Conservation (phyloP, 1,140 invertebrate genomes). For the Leptestheria dahalacensis region DNA sequence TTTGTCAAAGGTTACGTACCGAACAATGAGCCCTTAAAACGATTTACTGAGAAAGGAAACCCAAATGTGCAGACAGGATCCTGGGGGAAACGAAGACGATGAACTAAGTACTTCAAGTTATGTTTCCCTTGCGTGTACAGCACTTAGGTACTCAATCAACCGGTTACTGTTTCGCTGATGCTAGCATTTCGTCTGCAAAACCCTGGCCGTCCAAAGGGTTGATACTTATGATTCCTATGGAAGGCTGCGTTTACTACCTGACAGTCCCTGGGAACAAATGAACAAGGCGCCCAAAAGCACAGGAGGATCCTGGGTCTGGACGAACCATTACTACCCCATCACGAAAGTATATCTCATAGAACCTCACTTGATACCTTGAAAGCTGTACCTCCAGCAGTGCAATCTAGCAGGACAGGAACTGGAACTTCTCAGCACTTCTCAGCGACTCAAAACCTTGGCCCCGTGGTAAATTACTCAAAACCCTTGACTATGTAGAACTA, state of each 20-base stretch:
- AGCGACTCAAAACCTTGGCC: no score
- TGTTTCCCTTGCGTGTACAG: background rate
- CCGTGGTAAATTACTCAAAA: no score
- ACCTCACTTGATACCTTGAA: no score
- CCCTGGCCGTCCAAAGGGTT: slow-evolving; percentile 66
- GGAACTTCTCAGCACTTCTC: no score
- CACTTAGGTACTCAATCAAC: background rate
- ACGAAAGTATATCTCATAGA: slow-evolving; percentile 49
- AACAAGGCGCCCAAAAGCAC: slow-evolving; percentile 67
- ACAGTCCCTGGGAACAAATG: slow-evolving; percentile 78
- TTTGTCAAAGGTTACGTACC: background rate
- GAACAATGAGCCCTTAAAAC: slow-evolving; percentile 13
- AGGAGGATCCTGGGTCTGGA: slow-evolving; percentile 81
- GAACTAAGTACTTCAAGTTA: slow-evolving; percentile 15
- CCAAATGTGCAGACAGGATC: slow-evolving; percentile 11
- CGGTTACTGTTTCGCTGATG: slow-evolving; percentile 22
- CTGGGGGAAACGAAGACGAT: slow-evolving; percentile 6
- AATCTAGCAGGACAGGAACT: no score
- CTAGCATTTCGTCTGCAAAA: slow-evolving; percentile 67
- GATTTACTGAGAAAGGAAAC: slow-evolving; percentile 4
- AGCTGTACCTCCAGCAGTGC: no score
- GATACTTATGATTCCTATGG: slow-evolving; percentile 71
- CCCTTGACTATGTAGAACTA: no score
- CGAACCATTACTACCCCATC: slow-evolving; percentile 80
- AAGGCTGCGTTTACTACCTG: slow-evolving; percentile 82